A percentile compares a stretch with the other conserved stretches of the same genome.
Evolutionary conservation across 2,797 vertebrate genomes (phyloP).

Genomic region (Eulemur mongoz): DNA sequence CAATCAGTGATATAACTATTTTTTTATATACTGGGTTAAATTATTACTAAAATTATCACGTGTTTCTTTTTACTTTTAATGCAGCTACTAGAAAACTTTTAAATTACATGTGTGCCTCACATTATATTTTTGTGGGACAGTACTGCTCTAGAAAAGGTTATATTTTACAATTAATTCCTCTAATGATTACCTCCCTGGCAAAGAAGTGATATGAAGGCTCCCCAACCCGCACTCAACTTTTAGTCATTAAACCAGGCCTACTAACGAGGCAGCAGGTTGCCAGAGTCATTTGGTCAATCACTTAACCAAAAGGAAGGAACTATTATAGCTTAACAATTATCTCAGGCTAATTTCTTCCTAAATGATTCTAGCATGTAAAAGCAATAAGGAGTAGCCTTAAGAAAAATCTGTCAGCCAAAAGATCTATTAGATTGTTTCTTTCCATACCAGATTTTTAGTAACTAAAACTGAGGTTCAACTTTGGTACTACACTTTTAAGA

Average conservation of each 20-base stretch:
- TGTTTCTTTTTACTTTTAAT: conserved; percentile 8
- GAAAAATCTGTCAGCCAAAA: not conserved
- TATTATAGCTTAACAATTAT: not conserved
- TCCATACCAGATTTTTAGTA: not conserved
- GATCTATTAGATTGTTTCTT: not conserved
- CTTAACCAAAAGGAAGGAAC: not conserved
- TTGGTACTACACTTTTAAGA: not conserved
- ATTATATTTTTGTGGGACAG: not conserved
- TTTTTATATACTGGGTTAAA: conserved; percentile 5
- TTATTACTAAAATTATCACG: conserved; percentile 13
- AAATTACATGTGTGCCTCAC: not conserved
- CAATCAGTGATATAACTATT: not conserved
- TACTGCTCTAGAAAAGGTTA: not conserved
- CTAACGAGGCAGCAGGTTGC: not conserved
- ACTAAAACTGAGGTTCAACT: conserved; percentile 15
- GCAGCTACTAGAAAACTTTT: not conserved
- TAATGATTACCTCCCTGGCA: not conserved
- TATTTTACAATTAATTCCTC: conserved; percentile 33
- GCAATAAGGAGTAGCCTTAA: not conserved
- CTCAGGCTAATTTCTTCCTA: conserved; percentile 18
- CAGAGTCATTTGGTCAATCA: not conserved
- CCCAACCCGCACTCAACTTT: not conserved
- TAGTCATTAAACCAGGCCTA: not conserved
- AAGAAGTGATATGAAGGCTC: not conserved
- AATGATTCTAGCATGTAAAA: conserved; percentile 9